Conservation (phyloP, 2,888 invertebrate species). For the Drosophila putrida region DNA sequence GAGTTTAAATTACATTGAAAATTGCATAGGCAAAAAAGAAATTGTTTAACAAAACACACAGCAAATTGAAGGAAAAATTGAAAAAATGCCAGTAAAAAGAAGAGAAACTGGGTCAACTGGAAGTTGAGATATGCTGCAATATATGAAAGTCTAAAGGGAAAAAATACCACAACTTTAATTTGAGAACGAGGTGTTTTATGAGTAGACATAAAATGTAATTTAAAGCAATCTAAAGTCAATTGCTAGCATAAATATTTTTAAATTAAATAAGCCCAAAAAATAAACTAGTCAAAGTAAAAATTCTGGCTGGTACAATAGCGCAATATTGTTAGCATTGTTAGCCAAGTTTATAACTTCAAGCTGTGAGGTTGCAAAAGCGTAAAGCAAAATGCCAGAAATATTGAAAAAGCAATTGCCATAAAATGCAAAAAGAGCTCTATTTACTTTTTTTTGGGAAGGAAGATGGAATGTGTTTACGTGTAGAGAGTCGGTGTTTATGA, state of each 20-base stretch:
- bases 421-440: conserved; percentile 41
- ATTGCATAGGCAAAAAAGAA: conserved; percentile 59
- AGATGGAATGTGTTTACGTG: conserved; percentile 27
- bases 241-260: not conserved
- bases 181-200: not conserved
- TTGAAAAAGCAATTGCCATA: conserved; percentile 59
- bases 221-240: not conserved
- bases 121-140: conserved; percentile 11
- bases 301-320: not conserved
- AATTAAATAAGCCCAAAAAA: no score
- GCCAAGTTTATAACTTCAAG: conserved; percentile 45
- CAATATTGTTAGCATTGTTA: conserved; percentile 24
- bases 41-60: conserved; percentile 48
- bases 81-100: not conserved
- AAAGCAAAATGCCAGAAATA: conserved; percentile 43
- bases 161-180: not conserved
- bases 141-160: no score
- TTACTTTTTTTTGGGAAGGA: not conserved
- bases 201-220: not conserved
- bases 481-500: conserved; percentile 8
- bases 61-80: conserved; percentile 38
- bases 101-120: not conserved
- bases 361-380: conserved; percentile 25
- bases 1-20: conserved; percentile 78
- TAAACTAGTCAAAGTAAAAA: not conserved